Evolutionary conservation across 2,888 invertebrate species (phyloP).

Genomic region (Eupithecia inturbata): DNA sequence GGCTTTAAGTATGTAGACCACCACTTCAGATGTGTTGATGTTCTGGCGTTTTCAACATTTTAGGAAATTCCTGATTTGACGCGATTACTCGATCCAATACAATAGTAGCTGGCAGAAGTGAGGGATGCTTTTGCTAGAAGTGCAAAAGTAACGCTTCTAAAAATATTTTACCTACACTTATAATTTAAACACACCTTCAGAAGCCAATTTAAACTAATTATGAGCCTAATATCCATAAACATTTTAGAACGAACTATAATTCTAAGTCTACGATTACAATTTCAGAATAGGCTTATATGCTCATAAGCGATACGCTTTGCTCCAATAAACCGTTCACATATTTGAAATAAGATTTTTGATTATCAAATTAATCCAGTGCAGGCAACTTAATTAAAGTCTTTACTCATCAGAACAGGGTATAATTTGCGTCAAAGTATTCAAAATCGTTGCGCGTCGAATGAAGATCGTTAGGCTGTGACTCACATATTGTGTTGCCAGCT

Average conservation of each 20-base stretch:
- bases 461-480: conserved; percentile 68
- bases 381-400: conserved; percentile 78
- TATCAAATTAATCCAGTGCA: conserved; percentile 77
- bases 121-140: background rate
- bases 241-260: conserved; percentile 4
- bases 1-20: conserved; percentile 16
- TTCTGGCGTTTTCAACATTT: background rate
- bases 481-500: conserved; percentile 54
- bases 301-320: conserved; percentile 64
- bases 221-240: background rate
- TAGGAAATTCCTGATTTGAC: background rate
- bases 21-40: background rate
- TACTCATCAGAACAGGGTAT: conserved; percentile 70
- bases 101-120: background rate
- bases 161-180: background rate
- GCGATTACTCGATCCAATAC: background rate
- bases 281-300: conserved; percentile 26
- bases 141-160: background rate
- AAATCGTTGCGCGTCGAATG: conserved; percentile 78
- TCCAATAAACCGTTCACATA: conserved; percentile 72
- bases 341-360: conserved; percentile 78
- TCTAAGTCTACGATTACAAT: background rate
- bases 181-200: background rate
- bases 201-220: conserved; percentile 1
- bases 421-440: conserved; percentile 82